Conservation (phyloP, 64 coral and sea anemone genomes). For the Montipora sp. region DNA sequence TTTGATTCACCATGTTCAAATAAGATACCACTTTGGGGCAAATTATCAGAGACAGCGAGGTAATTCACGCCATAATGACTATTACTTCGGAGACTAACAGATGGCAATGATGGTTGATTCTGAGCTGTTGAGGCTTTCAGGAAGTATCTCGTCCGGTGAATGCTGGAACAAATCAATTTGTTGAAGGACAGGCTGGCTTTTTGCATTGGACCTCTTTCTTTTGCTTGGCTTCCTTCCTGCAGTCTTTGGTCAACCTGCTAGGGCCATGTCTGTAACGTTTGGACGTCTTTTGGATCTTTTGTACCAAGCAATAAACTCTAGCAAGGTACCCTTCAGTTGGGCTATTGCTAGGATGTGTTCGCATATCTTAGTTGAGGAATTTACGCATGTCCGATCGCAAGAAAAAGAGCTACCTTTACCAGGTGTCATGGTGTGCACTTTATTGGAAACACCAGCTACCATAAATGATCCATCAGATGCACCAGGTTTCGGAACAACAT, state of each 20-base stretch:
- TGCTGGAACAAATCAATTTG: slow-evolving; percentile 31
- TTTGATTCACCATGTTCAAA: no score
- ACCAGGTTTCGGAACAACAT: slow-evolving; percentile 63
- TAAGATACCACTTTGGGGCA: no score
- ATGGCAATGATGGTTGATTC: no score
- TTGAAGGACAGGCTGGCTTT: slow-evolving; percentile 3
- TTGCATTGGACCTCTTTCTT: slow-evolving; percentile 45
- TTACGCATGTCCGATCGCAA: slow-evolving; percentile 11
- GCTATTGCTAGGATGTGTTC: slow-evolving; percentile 67
- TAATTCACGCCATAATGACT: no score
- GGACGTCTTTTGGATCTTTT: slow-evolving; percentile 26
- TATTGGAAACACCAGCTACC: slow-evolving; percentile 53
- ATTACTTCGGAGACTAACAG: no score
- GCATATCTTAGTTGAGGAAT: slow-evolving; percentile 21
- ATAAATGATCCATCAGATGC: slow-evolving; percentile 48
- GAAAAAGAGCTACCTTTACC: slow-evolving; percentile 38
- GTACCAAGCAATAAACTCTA: no score
- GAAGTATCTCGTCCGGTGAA: background rate
- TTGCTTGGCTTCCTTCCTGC: slow-evolving; percentile 12
- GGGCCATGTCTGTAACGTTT: slow-evolving; percentile 44
- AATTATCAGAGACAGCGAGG: no score
- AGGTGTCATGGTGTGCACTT: slow-evolving; percentile 51
- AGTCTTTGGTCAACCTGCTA: background rate
- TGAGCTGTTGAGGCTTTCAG: background rate
- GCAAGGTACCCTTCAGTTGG: background rate